Evolutionary conservation across 1,140 invertebrate species (phyloP), one percentile per base, ranked within the genome.

Genomic region (Streblospio benedicti): DNA sequence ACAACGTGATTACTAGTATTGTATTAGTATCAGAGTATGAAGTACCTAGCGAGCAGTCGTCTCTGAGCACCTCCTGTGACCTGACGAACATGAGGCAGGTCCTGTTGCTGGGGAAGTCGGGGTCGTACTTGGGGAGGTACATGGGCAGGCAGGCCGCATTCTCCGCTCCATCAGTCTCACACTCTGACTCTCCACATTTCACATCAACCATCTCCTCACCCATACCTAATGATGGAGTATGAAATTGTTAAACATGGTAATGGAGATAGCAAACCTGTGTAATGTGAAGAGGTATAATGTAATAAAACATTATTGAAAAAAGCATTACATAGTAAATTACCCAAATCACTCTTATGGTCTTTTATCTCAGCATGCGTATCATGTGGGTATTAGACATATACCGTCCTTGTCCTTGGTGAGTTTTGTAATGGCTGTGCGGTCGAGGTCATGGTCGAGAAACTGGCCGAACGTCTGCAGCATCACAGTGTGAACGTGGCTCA

Each of bases 401-500:
- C 58, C 62, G 18, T 60, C 57, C 14, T 93, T 82, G 0, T 91
- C 86, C 70, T 95, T 91, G 70, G 93, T 91, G 31, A 97, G 76
- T 16, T 50, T 59, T 14, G 32, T 31, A 14, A 59, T 51, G 14
- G 57, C 57, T 18, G 57, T 59, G 14, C 57, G 27, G 6, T 45
- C 50, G 28, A 59, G 30, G 73, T 97, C 94, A 69, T 97, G 93
- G 73, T 97, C 93, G 4, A 96, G 69, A 79, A 94, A 96, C 72
- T 96, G 93, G 1, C 93, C 93, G 92, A 93, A 96, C 75, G 96
- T 92, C 93, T 97, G 97, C 0, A 93, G 84, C 92, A 97, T 94
- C 63, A 93, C 90, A 0, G 89, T 89, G 51, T 89, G 88, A 59
- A 80, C 68, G 1, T 82, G 72, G 73, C 94, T 45, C 2, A n/a